Percentiles rank a stretch among this genome's conserved stretches.
Conservation (phyloP, 2,113 vertebrate genomes). For the Forbesichthys agassizii region DNA sequence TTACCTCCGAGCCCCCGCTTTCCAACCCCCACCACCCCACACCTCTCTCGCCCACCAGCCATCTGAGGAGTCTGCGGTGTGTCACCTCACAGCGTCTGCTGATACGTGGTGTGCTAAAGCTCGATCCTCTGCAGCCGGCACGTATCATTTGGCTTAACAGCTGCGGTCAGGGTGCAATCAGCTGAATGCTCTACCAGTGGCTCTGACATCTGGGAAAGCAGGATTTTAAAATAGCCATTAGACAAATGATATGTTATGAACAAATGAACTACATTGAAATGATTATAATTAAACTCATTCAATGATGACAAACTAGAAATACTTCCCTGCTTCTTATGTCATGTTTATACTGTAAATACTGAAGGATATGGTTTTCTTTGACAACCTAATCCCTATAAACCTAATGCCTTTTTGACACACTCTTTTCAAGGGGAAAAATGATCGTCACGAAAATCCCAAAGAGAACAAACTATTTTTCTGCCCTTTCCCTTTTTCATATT, state of each 20-base stretch:
- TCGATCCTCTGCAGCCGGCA: too few relatives aligned
- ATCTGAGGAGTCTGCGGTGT: conserved; percentile 47
- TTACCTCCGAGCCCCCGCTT: conserved; percentile 27
- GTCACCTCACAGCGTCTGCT: conserved; percentile 49
- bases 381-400: conserved; percentile 22
- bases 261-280: too few relatives aligned
- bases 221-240: too few relatives aligned
- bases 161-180: too few relatives aligned
- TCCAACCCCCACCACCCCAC: conserved; percentile 26
- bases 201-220: too few relatives aligned
- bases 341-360: too few relatives aligned
- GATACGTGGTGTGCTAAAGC: background rate
- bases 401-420: conserved; percentile 34
- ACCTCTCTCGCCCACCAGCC: conserved; percentile 35
- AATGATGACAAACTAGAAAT: too few relatives aligned
- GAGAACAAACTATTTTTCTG: conserved; percentile 52
- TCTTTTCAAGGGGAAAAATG: conserved; percentile 61
- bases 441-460: conserved; percentile 57
- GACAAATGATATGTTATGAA: too few relatives aligned
- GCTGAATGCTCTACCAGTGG: too few relatives aligned
- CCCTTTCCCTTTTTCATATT: conserved; percentile 38
- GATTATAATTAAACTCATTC: too few relatives aligned
- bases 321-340: too few relatives aligned
- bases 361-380: conserved; percentile 1
- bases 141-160: too few relatives aligned